phyloP scores from a whole-genome alignment of 1,140 invertebrate genomes.

The Trichonephila inaurata region DNA sequence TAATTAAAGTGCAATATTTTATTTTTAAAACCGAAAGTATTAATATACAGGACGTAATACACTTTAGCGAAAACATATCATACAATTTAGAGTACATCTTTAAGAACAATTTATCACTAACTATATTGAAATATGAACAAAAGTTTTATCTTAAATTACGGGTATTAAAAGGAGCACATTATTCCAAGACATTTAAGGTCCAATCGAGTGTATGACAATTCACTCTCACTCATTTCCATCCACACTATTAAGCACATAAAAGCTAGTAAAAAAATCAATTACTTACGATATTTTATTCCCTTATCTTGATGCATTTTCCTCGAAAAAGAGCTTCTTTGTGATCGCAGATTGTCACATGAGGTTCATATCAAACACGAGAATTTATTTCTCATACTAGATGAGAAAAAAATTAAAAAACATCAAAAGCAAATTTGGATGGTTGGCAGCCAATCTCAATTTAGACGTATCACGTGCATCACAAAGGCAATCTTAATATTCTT shows the following conservation, averaged over 20 bases:
- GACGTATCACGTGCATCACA: not conserved
- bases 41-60: no score
- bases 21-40: no score
- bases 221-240: constrained; percentile 17
- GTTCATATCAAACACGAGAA: not conserved
- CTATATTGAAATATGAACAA: not conserved
- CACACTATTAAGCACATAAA: constrained; percentile 11
- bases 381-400: not conserved
- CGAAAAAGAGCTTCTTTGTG: not conserved
- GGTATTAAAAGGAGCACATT: not conserved
- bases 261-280: constrained; percentile 4
- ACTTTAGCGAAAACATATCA: no score
- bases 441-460: constrained; percentile 7
- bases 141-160: not conserved
- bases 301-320: constrained; percentile 12
- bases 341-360: not conserved
- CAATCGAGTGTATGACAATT: not conserved
- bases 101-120: not conserved
- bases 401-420: not conserved
- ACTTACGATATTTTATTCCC: not conserved
- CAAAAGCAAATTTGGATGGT: constrained; percentile 1
- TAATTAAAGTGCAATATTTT: no score
- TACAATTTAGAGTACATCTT: no score
- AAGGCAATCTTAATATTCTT: not conserved
- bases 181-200: not conserved